A percentile compares a stretch with the other conserved stretches of the same genome.
Evolutionary conservation across 2,797 vertebrate species (phyloP).

Genomic region (Enoplosus armatus): DNA sequence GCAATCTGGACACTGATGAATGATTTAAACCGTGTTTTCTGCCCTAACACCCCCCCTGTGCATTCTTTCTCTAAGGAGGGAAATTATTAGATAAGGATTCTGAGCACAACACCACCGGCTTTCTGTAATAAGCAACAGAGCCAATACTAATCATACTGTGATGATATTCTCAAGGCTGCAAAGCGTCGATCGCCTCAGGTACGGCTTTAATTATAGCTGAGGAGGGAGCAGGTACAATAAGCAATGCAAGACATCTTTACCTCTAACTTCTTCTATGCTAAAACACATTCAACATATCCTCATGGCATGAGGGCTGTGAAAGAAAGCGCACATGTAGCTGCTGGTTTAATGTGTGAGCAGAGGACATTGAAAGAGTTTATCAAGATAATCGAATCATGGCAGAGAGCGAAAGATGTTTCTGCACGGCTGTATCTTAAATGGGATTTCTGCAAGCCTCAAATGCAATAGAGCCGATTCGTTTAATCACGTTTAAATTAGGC

Average conservation of each 20-base stretch:
- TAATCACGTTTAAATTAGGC: constrained; percentile 60
- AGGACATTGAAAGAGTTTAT: constrained; percentile 44
- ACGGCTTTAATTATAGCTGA: constrained; percentile 1
- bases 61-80: neutral
- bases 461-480: constrained; percentile 42
- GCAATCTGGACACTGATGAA: constrained; percentile 46
- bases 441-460: constrained; percentile 47
- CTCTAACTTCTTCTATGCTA: neutral
- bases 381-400: constrained; percentile 53
- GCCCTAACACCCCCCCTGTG: constrained; percentile 3
- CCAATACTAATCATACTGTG: constrained; percentile 28
- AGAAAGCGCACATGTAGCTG: neutral
- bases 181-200: neutral
- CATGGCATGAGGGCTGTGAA: neutral
- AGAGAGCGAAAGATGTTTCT: constrained; percentile 34
- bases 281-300: neutral
- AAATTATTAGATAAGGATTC: constrained; percentile 44
- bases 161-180: constrained; percentile 27
- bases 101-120: constrained; percentile 23
- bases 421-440: constrained; percentile 42
- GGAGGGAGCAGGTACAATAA: neutral
- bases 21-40: constrained; percentile 39
- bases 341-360: constrained; percentile 16
- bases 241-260: neutral
- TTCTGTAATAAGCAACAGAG: constrained; percentile 38